Evolutionary conservation across 2,113 vertebrate genomes (phyloP).

Genomic region (Machaerirhynchus nigripectus): DNA sequence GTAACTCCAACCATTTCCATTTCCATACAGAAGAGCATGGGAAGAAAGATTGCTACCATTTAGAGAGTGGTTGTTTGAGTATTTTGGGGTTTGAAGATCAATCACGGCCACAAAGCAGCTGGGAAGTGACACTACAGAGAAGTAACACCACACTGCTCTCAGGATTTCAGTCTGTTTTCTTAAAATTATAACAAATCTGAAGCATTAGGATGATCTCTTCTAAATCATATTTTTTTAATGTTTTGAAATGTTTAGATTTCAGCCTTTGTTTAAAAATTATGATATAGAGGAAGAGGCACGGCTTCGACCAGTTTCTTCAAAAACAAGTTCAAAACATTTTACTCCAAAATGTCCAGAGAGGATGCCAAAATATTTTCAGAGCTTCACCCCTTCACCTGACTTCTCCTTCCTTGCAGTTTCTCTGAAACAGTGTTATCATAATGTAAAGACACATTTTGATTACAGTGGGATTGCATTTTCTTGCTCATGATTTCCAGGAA

Average conservation of each 20-base stretch:
- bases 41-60: not conserved
- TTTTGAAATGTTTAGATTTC: not conserved
- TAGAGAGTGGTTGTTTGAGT: rapidly evolving
- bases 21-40: rapidly evolving
- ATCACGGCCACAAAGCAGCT: rapidly evolving
- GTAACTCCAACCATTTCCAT: not conserved
- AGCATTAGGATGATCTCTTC: not conserved
- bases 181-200: not conserved
- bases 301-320: not conserved
- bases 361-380: not conserved
- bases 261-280: not conserved
- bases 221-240: not conserved
- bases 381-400: not conserved
- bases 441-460: not conserved
- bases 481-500: not conserved
- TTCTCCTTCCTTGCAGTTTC: not conserved
- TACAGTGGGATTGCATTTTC: not conserved
- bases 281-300: not conserved
- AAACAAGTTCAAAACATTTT: not conserved
- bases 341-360: not conserved
- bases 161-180: not conserved
- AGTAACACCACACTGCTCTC: not conserved
- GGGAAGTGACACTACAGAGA: not conserved
- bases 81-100: not conserved
- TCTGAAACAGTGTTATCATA: not conserved